A percentile compares a stretch with the other conserved stretches of the same genome.
Conservation (phyloP, 2,888 invertebrate species). For the Leucophora obtusa region DNA sequence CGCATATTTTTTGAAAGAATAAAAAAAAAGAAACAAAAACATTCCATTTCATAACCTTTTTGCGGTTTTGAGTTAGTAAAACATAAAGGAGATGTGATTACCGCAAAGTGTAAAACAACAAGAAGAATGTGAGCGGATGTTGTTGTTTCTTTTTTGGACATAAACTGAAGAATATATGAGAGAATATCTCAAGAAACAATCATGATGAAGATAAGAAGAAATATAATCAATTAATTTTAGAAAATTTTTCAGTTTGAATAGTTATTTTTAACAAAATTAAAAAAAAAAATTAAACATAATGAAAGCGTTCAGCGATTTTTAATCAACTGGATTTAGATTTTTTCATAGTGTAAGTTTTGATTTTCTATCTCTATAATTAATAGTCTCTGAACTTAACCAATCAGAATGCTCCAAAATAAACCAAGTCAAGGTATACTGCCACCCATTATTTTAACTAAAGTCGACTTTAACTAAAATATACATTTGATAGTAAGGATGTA, state of each 20-base stretch:
- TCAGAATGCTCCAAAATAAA: too few relatives aligned
- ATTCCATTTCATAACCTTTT: conserved; percentile 57
- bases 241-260: not conserved
- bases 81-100: conserved; percentile 58
- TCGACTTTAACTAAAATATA: too few relatives aligned
- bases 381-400: too few relatives aligned
- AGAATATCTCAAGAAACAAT: not conserved
- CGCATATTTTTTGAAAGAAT: conserved; percentile 56
- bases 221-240: not conserved
- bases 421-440: too few relatives aligned
- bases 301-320: too few relatives aligned
- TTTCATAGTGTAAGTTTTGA: too few relatives aligned
- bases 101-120: conserved; percentile 59
- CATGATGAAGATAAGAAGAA: not conserved
- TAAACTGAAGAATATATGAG: not conserved
- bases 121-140: conserved; percentile 55
- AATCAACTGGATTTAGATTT: too few relatives aligned
- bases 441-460: too few relatives aligned
- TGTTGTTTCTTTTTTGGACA: not conserved
- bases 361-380: too few relatives aligned
- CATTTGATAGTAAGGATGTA: too few relatives aligned
- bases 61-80: conserved; percentile 43
- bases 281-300: too few relatives aligned
- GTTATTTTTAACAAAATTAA: too few relatives aligned
- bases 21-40: conserved; percentile 8